These are phyloP conservation scores for Cydia amplana DNA, from an alignment of 1,140 invertebrate species.

Conservation along the genomic window DNA sequence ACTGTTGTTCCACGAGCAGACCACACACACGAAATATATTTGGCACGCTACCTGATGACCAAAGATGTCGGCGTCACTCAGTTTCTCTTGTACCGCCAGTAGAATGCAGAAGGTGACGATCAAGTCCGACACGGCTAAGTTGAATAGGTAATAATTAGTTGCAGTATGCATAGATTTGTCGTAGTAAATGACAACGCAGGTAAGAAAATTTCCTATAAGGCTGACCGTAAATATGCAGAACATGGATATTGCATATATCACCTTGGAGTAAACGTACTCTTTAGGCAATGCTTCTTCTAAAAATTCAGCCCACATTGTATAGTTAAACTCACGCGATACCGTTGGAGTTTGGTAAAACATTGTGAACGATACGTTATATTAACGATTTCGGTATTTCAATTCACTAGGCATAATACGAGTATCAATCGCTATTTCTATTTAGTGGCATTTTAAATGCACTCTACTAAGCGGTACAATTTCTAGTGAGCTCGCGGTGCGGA, in stretches of 20 bases:
- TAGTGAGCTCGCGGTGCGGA: neutral
- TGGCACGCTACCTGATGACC: slow-evolving; percentile 52
- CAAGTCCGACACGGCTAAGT: slow-evolving; percentile 92
- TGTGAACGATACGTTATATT: neutral
- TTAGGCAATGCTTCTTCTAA: slow-evolving; percentile 1
- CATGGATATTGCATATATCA: slow-evolving; percentile 41
- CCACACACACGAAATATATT: slow-evolving; percentile 55
- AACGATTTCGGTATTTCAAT: neutral
- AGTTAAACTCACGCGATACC: neutral
- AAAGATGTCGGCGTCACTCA: slow-evolving; percentile 38
- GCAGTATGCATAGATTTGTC: slow-evolving; percentile 91
- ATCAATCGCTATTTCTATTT: neutral
- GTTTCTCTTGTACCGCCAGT: slow-evolving; percentile 47
- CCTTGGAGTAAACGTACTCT: slow-evolving; percentile 10
- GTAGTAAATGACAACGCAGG: slow-evolving; percentile 90
- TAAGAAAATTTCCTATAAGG: slow-evolving; percentile 89
- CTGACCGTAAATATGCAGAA: slow-evolving; percentile 87
- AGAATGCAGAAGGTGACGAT: slow-evolving; percentile 55
- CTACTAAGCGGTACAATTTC: neutral
- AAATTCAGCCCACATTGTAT: neutral
- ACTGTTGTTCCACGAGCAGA: slow-evolving; percentile 61
- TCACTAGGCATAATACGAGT: neutral
- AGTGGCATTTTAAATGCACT: neutral
- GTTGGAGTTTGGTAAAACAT: neutral
- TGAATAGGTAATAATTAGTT: slow-evolving; percentile 92